These are phyloP conservation scores for Dasysyrphus albostriatus DNA, from an alignment of 2,888 invertebrate species.

Conservation along the genomic window DNA sequence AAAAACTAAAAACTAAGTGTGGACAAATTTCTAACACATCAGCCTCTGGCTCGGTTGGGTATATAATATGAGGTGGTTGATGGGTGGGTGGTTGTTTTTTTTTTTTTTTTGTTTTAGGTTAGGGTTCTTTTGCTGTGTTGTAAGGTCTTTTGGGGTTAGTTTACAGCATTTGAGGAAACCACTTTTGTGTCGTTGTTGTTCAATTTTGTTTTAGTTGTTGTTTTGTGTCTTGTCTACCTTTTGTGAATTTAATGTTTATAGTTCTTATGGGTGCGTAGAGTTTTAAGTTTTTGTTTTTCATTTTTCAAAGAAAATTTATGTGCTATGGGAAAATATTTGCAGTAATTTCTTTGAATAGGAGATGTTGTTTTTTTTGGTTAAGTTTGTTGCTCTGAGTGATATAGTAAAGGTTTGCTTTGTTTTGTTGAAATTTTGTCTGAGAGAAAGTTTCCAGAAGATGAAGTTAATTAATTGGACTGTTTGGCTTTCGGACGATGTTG, in stretches of 20 bases:
- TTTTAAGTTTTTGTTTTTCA: slow-evolving; percentile 1
- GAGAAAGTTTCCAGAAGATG: slow-evolving; percentile 9
- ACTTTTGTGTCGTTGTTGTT: slow-evolving; percentile 68
- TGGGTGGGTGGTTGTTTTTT: neutral
- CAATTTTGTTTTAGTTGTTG: slow-evolving; percentile 35
- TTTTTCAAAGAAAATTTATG: slow-evolving; percentile 49
- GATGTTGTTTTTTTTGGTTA: slow-evolving; percentile 16
- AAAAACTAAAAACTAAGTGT: slow-evolving; percentile 52
- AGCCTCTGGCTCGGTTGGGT: slow-evolving; percentile 33
- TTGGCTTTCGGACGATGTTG: slow-evolving; percentile 35
- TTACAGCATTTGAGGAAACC: slow-evolving; percentile 72
- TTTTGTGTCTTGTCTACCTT: slow-evolving; percentile 45
- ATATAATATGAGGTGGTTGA: neutral
- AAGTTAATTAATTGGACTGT: slow-evolving; percentile 61
- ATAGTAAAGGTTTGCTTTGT: neutral
- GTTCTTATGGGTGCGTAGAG: slow-evolving; percentile 44
- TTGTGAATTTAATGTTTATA: slow-evolving; percentile 61
- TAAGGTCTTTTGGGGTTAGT: slow-evolving; percentile 70
- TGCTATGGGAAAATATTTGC: slow-evolving; percentile 64
- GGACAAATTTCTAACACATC: slow-evolving; percentile 71
- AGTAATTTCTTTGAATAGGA: slow-evolving; percentile 57
- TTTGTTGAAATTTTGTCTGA: slow-evolving; percentile 28
- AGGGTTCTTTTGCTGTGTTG: slow-evolving; percentile 39
- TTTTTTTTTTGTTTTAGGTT: neutral
- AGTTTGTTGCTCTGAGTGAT: slow-evolving; percentile 6